These are phyloP conservation scores for Diachasma alloeum DNA, from an alignment of 1,140 invertebrate species.

Conservation along the genomic window DNA sequence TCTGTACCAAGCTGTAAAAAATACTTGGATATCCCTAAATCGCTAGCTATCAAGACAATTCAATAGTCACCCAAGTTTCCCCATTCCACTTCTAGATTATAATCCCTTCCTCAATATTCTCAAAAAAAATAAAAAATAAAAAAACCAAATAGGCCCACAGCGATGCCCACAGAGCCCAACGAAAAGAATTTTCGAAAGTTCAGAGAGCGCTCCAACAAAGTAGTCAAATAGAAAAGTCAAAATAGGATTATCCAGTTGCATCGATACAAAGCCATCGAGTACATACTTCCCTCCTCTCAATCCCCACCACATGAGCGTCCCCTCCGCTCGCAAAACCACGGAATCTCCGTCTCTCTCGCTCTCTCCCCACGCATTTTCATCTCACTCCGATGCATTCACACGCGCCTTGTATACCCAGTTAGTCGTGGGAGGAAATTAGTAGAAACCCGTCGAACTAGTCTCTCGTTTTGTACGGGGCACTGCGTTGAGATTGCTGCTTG, in stretches of 20 bases:
- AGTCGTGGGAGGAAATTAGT: constrained; percentile 23
- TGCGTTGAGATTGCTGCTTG: not conserved
- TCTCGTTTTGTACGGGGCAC: not conserved
- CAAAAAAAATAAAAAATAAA: no score
- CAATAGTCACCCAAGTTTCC: no score
- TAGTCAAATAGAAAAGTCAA: not conserved
- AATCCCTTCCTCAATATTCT: no score
- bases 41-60: no score
- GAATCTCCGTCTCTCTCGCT: not conserved
- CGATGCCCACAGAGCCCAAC: no score
- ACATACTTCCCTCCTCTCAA: not conserved
- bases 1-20: no score
- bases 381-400: not conserved
- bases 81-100: no score
- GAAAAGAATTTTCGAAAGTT: no score
- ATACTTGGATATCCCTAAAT: no score
- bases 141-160: no score
- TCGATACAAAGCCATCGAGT: not conserved
- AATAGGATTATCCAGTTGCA: not conserved
- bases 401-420: not conserved
- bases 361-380: not conserved
- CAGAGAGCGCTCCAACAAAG: no score
- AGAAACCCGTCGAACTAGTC: constrained; percentile 27
- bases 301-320: not conserved
- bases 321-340: not conserved